Conservation (phyloP, 2,888 invertebrate genomes). For the Encarsia formosa region DNA sequence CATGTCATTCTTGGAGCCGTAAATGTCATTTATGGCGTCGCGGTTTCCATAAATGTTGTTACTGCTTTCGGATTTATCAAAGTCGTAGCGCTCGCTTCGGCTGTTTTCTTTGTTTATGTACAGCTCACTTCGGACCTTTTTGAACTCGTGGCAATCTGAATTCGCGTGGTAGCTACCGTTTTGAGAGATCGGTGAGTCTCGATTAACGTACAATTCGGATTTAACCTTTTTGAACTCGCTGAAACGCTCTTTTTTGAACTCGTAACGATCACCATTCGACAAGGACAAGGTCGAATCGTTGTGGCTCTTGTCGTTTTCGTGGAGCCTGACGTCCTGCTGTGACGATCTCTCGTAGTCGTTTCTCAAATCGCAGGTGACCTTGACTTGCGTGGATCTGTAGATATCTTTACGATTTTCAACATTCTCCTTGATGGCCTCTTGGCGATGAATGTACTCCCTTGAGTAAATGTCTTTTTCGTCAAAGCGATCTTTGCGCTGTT, state of each 20-base stretch:
- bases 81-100: slow-evolving; percentile 37
- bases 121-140: slow-evolving; percentile 42
- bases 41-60: slow-evolving; percentile 43
- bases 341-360: slow-evolving; percentile 38
- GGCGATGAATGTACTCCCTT: slow-evolving; percentile 40
- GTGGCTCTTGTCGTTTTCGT: slow-evolving; percentile 36
- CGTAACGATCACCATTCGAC: slow-evolving; percentile 34
- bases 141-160: slow-evolving; percentile 39
- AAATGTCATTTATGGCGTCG: slow-evolving; percentile 42
- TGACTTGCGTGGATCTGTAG: slow-evolving; percentile 35
- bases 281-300: slow-evolving; percentile 30
- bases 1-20: slow-evolving; percentile 41
- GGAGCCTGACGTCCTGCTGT: slow-evolving; percentile 42
- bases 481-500: slow-evolving; percentile 41
- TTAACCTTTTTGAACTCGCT: slow-evolving; percentile 46
- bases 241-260: slow-evolving; percentile 44
- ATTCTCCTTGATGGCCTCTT: slow-evolving; percentile 45
- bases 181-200: slow-evolving; percentile 46
- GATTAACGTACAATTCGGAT: slow-evolving; percentile 41
- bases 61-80: slow-evolving; percentile 30
- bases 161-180: slow-evolving; percentile 43
- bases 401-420: slow-evolving; percentile 45
- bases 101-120: slow-evolving; percentile 40
- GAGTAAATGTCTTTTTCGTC: slow-evolving; percentile 42
- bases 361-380: slow-evolving; percentile 32